Evolutionary conservation across 2,113 vertebrate genomes (phyloP), one percentile per base, ranked within the genome.

Genomic region (Gobiocypris rarus): DNA sequence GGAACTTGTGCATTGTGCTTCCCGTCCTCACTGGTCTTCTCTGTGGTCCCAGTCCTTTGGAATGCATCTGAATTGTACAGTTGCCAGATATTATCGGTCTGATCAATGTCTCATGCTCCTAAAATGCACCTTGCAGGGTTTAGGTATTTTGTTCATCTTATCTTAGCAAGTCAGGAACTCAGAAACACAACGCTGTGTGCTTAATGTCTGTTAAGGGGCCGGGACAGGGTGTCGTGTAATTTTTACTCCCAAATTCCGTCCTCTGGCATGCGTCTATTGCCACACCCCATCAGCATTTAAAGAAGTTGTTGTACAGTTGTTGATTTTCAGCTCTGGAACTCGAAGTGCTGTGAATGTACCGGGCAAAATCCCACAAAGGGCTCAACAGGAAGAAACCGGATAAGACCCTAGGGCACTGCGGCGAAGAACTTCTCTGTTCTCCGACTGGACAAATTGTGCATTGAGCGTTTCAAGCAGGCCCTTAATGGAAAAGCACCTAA

Each of bases 121-220:
- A 59, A 28, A 74, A 73, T 59, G 10, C 43, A 45, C 34, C 31
- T 71, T 74, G 81, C 65, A 38, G 19, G 65, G 65, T 70, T 82
- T 54, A 70, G 80, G 63, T 82, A 70, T 82, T 82, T 41, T 82
- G 80, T 70, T 70, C 59, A 56, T 82, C 50, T 82, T 82, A 82
- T 82, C 80, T 70, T 1, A 50, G 26, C 26, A 15, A 80, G 59
- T 31, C 59, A 59, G 56, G 69, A 71, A 71, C 69, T 73, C 70
- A 48, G 56, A 78, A 78, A 63, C 38, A 63, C 56, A 59, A 38
- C 54, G 43, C 38, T 80, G 43, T 45, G 77, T 9, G 26, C 28
- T 80, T 65, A 6, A 15, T 50, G 43, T 67, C 59, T 28, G 38
- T 45, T 63, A 24, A 61, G 34, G 38, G 76, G 56, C 78, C 41